These are phyloP conservation scores for Dermolepida albohirtum DNA, from an alignment of 2,888 invertebrate genomes.

Conservation along the genomic window DNA sequence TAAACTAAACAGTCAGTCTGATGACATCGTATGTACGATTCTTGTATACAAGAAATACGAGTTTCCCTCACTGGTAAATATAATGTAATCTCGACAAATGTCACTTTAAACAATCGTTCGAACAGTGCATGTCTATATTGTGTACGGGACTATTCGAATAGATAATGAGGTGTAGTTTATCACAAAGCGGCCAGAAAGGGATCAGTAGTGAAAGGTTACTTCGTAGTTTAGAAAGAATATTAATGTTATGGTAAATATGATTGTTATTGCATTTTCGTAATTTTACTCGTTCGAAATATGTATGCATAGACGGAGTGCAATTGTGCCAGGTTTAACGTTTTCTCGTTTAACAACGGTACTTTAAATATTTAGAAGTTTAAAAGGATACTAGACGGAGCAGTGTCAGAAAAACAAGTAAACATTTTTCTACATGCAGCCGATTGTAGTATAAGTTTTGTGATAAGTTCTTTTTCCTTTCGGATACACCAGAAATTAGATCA, in stretches of 20 bases:
- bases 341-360: slow-evolving; percentile 27
- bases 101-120: slow-evolving; percentile 26
- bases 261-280: slow-evolving; percentile 21
- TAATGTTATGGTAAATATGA: slow-evolving; percentile 24
- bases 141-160: slow-evolving; percentile 23
- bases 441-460: not conserved
- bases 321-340: slow-evolving; percentile 32
- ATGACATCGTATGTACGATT: slow-evolving; percentile 39
- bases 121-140: slow-evolving; percentile 27
- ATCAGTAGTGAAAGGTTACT: slow-evolving; percentile 34
- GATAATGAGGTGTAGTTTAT: slow-evolving; percentile 35
- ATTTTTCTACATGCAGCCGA: not conserved
- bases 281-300: slow-evolving; percentile 6
- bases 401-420: slow-evolving; percentile 15
- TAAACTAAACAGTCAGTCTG: slow-evolving; percentile 46
- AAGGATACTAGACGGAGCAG: slow-evolving; percentile 20
- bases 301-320: slow-evolving; percentile 8
- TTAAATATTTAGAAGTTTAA: slow-evolving; percentile 37
- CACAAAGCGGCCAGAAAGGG: slow-evolving; percentile 26
- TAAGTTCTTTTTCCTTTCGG: not conserved
- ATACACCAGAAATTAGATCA: not conserved
- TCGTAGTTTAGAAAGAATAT: slow-evolving; percentile 26
- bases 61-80: slow-evolving; percentile 28
- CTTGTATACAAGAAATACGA: slow-evolving; percentile 35
- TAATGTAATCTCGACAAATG: slow-evolving; percentile 35